Evolutionary conservation across 2,113 vertebrate species (phyloP).

Genomic region (Ptilonorhynchus violaceus): DNA sequence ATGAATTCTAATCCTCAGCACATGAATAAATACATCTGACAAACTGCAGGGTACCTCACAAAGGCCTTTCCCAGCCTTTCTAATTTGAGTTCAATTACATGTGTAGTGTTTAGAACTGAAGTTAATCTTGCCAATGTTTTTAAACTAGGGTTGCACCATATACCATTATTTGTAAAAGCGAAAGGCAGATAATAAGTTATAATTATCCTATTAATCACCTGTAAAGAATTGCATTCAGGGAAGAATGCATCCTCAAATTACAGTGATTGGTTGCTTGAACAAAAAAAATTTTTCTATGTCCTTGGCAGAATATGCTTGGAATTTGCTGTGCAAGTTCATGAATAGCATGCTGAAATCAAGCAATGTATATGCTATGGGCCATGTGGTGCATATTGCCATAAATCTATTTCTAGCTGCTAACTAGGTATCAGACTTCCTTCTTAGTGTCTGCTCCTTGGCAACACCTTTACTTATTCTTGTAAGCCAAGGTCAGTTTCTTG

Average conservation of each 20-base stretch:
- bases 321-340: background rate
- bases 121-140: constrained; percentile 53
- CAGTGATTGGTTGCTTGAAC: constrained; percentile 48
- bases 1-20: constrained; percentile 83
- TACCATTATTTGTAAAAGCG: constrained; percentile 63
- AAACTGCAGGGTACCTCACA: constrained; percentile 76
- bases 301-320: background rate
- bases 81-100: constrained; percentile 81
- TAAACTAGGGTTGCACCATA: constrained; percentile 6
- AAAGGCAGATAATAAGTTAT: constrained; percentile 73
- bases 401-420: background rate
- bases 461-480: background rate
- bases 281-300: background rate
- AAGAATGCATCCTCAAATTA: constrained; percentile 65
- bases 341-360: background rate
- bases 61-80: constrained; percentile 73
- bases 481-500: background rate
- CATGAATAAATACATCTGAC: constrained; percentile 85
- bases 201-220: constrained; percentile 79
- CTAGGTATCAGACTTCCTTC: background rate
- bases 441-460: background rate
- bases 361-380: background rate
- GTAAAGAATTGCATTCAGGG: constrained; percentile 39
- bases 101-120: constrained; percentile 54
- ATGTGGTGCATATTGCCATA: background rate